Percentiles rank a stretch among this genome's conserved stretches.
phyloP scores from a whole-genome alignment of 2,113 vertebrate genomes.

The Scalopus aquaticus region DNA sequence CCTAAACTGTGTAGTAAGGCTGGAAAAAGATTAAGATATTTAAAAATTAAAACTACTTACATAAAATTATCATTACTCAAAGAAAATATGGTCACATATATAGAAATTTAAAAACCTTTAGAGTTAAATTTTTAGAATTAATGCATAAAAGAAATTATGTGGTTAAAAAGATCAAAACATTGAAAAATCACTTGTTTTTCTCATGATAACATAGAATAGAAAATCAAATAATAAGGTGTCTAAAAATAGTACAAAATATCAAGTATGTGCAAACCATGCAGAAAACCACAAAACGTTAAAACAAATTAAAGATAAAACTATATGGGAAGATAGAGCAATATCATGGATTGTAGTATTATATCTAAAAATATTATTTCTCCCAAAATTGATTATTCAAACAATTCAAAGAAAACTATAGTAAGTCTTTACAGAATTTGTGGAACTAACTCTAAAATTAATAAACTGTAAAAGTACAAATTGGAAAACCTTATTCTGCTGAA shows the following conservation, averaged over 20 bases:
- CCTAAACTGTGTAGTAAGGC: background rate
- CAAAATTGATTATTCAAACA: background rate
- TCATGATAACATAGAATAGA: background rate
- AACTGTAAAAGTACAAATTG: background rate
- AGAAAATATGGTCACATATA: background rate
- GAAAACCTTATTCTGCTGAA: background rate
- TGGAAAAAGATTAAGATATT: background rate
- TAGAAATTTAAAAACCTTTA: background rate
- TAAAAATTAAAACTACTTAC: background rate
- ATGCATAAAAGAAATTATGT: background rate
- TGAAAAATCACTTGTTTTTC: background rate
- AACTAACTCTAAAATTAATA: conserved; percentile 12
- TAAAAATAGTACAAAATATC: background rate
- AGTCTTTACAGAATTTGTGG: background rate
- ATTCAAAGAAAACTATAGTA: background rate
- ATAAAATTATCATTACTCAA: background rate
- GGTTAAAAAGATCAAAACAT: background rate
- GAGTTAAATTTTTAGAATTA: conserved; percentile 5
- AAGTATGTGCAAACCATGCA: background rate
- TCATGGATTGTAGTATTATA: background rate
- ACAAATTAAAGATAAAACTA: conserved; percentile 2
- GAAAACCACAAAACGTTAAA: background rate
- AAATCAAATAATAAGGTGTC: background rate
- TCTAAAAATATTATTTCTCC: background rate
- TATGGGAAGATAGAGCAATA: background rate